phyloP scores from a whole-genome alignment of 2,888 invertebrate species.

The Eupsilia transversa region DNA sequence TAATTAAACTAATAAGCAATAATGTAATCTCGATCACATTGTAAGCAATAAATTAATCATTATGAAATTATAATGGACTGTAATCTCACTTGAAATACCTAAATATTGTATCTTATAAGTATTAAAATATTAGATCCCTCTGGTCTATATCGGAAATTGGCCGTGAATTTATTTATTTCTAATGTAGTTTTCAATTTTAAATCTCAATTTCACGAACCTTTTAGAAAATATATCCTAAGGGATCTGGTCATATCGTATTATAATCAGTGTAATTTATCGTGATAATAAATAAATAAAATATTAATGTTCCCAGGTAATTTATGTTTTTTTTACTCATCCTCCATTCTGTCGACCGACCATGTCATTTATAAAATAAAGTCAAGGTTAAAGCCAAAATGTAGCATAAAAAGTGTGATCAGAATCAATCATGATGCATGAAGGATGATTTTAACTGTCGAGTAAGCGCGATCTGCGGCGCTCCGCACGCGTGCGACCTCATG shows the following conservation, averaged over 20 bases:
- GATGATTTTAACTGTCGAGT: slow-evolving; percentile 15
- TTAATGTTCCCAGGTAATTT: slow-evolving; percentile 47
- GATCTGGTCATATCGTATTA: slow-evolving; percentile 64
- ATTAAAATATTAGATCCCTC: slow-evolving; percentile 43
- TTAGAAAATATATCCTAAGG: slow-evolving; percentile 37
- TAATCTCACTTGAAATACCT: slow-evolving; percentile 56
- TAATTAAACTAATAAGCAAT: slow-evolving; percentile 61
- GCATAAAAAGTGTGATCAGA: slow-evolving; percentile 44
- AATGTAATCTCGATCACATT: slow-evolving; percentile 54
- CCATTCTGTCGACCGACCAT: background rate
- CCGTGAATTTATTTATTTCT: slow-evolving; percentile 50
- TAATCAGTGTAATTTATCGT: slow-evolving; percentile 60
- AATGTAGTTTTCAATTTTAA: slow-evolving; percentile 30
- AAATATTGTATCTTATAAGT: slow-evolving; percentile 46
- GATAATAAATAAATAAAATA: slow-evolving; percentile 55
- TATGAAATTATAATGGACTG: slow-evolving; percentile 52
- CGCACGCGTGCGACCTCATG: slow-evolving; percentile 37
- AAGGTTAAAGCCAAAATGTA: slow-evolving; percentile 33
- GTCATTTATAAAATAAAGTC: slow-evolving; percentile 18
- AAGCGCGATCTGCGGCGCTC: background rate
- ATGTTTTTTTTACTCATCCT: slow-evolving; percentile 21
- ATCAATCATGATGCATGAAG: slow-evolving; percentile 50
- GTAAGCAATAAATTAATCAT: slow-evolving; percentile 62
- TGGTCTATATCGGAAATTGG: slow-evolving; percentile 32
- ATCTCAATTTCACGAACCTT: slow-evolving; percentile 36